These are phyloP conservation scores for Pteria penguin DNA, from an alignment of 2,888 invertebrate genomes.

Conservation along the genomic window DNA sequence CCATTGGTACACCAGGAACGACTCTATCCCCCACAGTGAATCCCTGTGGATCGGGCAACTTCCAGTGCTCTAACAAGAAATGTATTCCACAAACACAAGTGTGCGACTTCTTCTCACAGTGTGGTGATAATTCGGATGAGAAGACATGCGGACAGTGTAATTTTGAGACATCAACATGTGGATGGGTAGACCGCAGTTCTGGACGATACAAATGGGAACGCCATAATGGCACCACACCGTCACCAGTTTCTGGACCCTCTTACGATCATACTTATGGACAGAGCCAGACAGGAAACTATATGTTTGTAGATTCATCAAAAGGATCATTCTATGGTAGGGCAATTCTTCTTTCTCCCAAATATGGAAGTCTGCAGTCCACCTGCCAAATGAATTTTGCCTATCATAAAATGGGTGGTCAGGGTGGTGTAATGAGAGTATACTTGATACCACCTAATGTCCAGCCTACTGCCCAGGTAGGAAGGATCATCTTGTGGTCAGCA, in stretches of 20 bases:
- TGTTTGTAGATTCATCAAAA: constrained; percentile 69
- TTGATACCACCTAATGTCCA: constrained; percentile 56
- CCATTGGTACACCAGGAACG: constrained; percentile 54
- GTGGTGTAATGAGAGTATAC: constrained; percentile 57
- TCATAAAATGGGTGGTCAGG: constrained; percentile 55
- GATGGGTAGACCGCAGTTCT: constrained; percentile 68
- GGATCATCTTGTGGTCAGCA: constrained; percentile 65
- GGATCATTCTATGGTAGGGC: constrained; percentile 62
- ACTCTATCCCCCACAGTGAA: constrained; percentile 49
- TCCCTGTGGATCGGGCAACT: constrained; percentile 64
- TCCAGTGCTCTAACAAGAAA: constrained; percentile 61
- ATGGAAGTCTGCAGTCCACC: constrained; percentile 61
- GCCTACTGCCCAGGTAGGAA: constrained; percentile 45
- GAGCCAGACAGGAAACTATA: constrained; percentile 65
- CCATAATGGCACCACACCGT: constrained; percentile 62
- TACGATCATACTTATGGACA: constrained; percentile 70
- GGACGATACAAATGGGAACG: constrained; percentile 67
- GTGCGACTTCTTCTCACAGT: constrained; percentile 71
- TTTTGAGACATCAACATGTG: constrained; percentile 69
- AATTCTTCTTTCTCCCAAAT: constrained; percentile 61
- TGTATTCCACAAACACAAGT: constrained; percentile 64
- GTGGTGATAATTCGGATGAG: constrained; percentile 72
- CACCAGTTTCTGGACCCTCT: constrained; percentile 63
- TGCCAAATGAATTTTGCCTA: constrained; percentile 67
- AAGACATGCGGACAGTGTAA: constrained; percentile 68